phyloP scores from a whole-genome alignment of 1,140 invertebrate genomes.

The Trichogramma pretiosum region DNA sequence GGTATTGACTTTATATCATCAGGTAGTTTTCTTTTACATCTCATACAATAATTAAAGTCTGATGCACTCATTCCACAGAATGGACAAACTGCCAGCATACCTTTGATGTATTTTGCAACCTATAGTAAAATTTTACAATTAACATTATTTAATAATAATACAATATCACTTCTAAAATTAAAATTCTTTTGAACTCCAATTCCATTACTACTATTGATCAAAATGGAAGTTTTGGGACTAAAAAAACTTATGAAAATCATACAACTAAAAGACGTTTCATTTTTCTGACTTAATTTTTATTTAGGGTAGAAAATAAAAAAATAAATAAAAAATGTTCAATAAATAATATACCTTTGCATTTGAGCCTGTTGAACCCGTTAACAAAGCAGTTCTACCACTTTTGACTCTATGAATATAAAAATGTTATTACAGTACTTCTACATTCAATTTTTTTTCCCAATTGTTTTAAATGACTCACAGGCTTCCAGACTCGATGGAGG shows the following conservation, averaged over 20 bases:
- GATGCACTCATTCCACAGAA: slow-evolving; percentile 61
- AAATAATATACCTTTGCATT: slow-evolving; percentile 5
- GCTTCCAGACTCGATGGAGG: slow-evolving; percentile 2
- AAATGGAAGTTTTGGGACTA: too few species aligned
- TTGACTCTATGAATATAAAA: slow-evolving; percentile 6
- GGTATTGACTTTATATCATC: slow-evolving; percentile 46
- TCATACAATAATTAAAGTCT: slow-evolving; percentile 62
- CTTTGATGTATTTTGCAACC: slow-evolving; percentile 53
- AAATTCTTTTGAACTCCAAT: too few species aligned
- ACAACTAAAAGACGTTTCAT: too few species aligned
- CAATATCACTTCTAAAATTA: too few species aligned
- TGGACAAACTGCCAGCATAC: slow-evolving; percentile 62
- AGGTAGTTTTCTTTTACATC: slow-evolving; percentile 50
- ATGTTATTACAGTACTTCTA: background rate
- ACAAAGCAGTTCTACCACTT: slow-evolving; percentile 1
- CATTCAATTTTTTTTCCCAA: too few species aligned
- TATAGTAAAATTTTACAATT: too few species aligned
- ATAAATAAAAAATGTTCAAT: background rate
- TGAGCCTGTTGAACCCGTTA: background rate
- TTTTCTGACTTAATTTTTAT: too few species aligned
- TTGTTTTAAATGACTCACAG: too few species aligned
- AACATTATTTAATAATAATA: background rate
- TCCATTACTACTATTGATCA: too few species aligned
- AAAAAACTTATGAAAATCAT: too few species aligned
- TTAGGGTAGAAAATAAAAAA: too few species aligned